Evolutionary conservation across 1,140 invertebrate species (phyloP).

Genomic region (Drosophila arawakana): DNA sequence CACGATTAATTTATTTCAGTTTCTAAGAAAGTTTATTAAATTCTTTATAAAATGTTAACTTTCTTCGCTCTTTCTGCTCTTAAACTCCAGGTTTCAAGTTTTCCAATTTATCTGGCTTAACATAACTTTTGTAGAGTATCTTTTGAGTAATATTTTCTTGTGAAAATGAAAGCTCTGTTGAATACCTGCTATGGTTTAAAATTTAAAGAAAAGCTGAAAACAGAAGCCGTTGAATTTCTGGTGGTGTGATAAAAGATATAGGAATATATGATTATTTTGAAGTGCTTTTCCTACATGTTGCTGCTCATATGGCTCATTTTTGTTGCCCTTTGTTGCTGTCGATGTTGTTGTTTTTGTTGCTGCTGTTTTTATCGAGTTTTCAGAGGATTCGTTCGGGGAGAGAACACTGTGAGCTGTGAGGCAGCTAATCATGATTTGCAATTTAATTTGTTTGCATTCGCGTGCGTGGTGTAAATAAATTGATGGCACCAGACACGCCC

Average conservation of each 20-base stretch:
- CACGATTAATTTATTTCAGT: no score
- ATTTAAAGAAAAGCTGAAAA: constrained; percentile 22
- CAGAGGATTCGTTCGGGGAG: background rate
- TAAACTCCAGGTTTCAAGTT: no score
- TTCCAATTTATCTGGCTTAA: no score
- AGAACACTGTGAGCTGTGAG: constrained; percentile 24
- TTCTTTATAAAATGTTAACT: no score
- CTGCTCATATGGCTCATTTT: constrained; percentile 27
- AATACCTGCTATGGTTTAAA: constrained; percentile 3
- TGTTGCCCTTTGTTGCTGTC: constrained; percentile 18
- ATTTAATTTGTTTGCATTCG: constrained; percentile 78
- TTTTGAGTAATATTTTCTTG: background rate
- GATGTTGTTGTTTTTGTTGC: constrained; percentile 24
- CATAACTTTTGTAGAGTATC: background rate
- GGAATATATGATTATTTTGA: constrained; percentile 43
- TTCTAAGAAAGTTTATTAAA: no score
- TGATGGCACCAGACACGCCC: constrained; percentile 54
- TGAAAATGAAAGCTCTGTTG: background rate
- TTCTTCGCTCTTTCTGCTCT: no score
- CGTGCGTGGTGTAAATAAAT: constrained; percentile 78
- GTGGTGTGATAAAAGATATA: background rate
- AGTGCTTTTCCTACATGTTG: constrained; percentile 21
- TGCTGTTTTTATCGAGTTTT: constrained; percentile 2
- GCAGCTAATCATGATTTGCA: constrained; percentile 79
- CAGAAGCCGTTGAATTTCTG: constrained; percentile 7